These are phyloP conservation scores for Lipophrys pholis DNA, from an alignment of 2,113 vertebrate genomes.

Conservation along the genomic window DNA sequence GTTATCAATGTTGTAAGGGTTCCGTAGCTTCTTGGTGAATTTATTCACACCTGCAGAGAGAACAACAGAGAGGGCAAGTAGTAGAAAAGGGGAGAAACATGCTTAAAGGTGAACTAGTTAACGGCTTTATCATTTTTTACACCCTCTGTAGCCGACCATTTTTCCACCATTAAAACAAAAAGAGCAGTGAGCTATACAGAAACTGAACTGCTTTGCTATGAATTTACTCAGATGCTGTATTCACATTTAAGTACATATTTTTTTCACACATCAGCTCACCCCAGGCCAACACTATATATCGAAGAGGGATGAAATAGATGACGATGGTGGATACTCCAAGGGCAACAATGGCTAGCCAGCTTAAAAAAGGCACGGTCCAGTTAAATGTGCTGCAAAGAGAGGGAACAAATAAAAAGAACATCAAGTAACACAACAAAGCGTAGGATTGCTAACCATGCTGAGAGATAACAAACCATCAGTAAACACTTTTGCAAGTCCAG, in stretches of 20 bases:
- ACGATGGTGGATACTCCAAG: constrained; percentile 87
- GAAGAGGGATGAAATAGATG: constrained; percentile 95
- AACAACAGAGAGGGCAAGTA: constrained; percentile 4
- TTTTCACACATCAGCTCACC: constrained; percentile 85
- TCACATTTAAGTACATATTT: background rate
- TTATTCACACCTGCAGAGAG: constrained; percentile 93
- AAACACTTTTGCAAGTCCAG: constrained; percentile 26
- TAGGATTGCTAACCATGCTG: background rate
- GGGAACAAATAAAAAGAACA: constrained; percentile 2
- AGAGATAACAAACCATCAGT: background rate
- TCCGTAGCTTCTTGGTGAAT: constrained; percentile 98
- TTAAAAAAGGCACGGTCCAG: constrained; percentile 98
- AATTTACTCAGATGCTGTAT: background rate
- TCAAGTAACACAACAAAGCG: constrained; percentile 1
- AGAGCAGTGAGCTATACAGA: background rate
- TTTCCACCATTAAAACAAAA: background rate
- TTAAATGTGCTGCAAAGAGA: constrained; percentile 91
- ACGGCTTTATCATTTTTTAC: background rate
- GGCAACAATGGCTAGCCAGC: constrained; percentile 94
- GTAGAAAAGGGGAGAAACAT: constrained; percentile 5
- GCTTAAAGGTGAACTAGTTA: background rate
- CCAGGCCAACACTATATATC: constrained; percentile 97
- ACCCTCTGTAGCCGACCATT: background rate
- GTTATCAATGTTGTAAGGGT: constrained; percentile 96
- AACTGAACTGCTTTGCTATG: background rate